phyloP scores from a whole-genome alignment of 2,888 invertebrate species.

The Ophion ventricosus region DNA sequence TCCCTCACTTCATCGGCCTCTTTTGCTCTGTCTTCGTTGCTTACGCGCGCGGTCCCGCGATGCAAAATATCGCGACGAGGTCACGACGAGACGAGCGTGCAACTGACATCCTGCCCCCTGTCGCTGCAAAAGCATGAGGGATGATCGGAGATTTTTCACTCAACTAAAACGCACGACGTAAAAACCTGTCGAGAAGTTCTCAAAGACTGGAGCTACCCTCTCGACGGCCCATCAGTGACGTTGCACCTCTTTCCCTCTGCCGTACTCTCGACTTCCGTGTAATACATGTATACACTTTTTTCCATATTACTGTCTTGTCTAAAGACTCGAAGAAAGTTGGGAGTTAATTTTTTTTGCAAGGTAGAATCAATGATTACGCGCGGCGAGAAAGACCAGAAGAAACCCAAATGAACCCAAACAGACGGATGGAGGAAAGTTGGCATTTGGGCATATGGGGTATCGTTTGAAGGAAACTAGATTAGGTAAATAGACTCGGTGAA shows the following conservation, averaged over 20 bases:
- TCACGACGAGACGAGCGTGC: not conserved
- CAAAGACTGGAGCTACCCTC: not conserved
- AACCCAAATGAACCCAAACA: not conserved
- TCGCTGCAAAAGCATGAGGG: not conserved
- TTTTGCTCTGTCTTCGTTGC: not conserved
- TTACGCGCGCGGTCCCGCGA: not conserved
- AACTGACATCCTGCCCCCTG: not conserved
- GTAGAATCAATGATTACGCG: not conserved
- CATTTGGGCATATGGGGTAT: not conserved
- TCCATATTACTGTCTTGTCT: not conserved
- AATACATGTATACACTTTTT: not conserved
- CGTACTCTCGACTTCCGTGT: not conserved
- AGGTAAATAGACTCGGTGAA: constrained; percentile 26
- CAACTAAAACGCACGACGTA: not conserved
- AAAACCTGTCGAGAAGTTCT: not conserved
- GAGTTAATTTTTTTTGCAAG: not conserved
- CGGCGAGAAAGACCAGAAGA: not conserved
- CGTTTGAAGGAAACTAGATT: constrained; percentile 19
- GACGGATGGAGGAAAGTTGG: too few relatives aligned
- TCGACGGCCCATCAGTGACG: not conserved
- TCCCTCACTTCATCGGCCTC: not conserved
- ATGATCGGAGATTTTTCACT: not conserved
- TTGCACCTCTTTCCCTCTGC: not conserved
- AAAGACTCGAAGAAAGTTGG: not conserved
- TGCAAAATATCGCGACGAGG: not conserved